phyloP scores from a whole-genome alignment of 1,140 invertebrate genomes.

The Pseudoatta argentina region DNA sequence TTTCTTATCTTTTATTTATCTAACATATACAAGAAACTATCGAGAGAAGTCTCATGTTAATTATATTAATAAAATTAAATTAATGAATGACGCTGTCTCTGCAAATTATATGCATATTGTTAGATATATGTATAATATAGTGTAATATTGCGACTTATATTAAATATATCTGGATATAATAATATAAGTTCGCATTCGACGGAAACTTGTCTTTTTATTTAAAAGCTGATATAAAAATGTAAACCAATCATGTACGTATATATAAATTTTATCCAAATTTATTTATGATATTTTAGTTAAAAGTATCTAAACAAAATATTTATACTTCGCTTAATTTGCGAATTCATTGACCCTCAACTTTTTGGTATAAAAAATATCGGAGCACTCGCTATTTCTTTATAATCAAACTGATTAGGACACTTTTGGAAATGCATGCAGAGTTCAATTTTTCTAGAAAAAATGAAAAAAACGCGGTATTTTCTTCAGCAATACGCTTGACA shows the following conservation, averaged over 20 bases:
- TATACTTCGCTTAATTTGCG: not conserved
- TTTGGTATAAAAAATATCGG: not conserved
- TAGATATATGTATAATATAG: not conserved
- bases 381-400: not conserved
- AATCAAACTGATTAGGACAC: not conserved
- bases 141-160: not conserved
- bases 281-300: not conserved
- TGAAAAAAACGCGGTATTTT: not conserved
- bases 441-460: not conserved
- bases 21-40: not conserved
- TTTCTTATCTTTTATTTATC: not conserved
- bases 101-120: not conserved
- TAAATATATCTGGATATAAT: not conserved
- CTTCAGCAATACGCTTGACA: constrained; percentile 24
- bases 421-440: not conserved
- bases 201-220: not conserved
- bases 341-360: not conserved
- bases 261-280: not conserved
- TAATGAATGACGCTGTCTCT: not conserved
- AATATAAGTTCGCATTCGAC: not conserved
- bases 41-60: not conserved
- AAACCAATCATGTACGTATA: not conserved
- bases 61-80: constrained; percentile 16
- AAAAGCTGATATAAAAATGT: constrained; percentile 7
- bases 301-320: not conserved